Base-by-base conservation (phyloP, 2,888 invertebrate species). In the Xestia xanthographa region DNA sequence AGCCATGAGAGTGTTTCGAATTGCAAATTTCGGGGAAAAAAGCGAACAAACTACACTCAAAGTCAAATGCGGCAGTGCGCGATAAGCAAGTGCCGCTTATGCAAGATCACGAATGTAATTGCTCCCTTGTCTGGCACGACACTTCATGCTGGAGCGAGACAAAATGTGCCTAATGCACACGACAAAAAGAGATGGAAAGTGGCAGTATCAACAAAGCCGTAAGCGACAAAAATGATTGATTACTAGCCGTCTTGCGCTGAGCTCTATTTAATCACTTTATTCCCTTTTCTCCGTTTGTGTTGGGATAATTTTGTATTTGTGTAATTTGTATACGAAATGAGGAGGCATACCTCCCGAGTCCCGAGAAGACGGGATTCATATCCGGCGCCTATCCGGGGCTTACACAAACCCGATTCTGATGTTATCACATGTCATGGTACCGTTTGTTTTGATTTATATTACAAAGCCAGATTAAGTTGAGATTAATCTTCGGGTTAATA, bases 191-290 rank as follows among this genome's bases (percentile, higher is more conserved):
- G 95, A 96, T 78, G 79, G 86, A 85, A 85, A 83, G 82, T 91
- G 86, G 88, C 91, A 92, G 90, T 92, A 93, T 92, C 92, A 93
- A 94, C 94, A 96, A 93, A 92, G 94, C 92, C 94, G 92, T 95
- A 96, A 95, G 96, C 96, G 95, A 94, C 96, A 94, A 95, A 95
- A 95, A 96, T 97, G 97, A 97, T 97, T 97, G 97, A 97, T 97
- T 95, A 94, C 97, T 94, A 94, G 95, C 95, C 94, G 95, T 96
- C 96, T 96, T 96, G 94, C 92, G 94, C 94, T 96, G 96, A 96
- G 96, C 96, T 96, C 96, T 96, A 95, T 97, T 97, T 97, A 97
- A 97, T 97, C 97, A 96, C 97, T 97, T 96, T 96, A 96, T 96
- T 96, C 96, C 96, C 96, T 96, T 96, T 96, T 96, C 96, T 96